Percentiles rank a stretch among this genome's conserved stretches.
These are phyloP conservation scores for Thymelicus sylvestris DNA, from an alignment of 2,888 invertebrate species.

Conservation along the genomic window DNA sequence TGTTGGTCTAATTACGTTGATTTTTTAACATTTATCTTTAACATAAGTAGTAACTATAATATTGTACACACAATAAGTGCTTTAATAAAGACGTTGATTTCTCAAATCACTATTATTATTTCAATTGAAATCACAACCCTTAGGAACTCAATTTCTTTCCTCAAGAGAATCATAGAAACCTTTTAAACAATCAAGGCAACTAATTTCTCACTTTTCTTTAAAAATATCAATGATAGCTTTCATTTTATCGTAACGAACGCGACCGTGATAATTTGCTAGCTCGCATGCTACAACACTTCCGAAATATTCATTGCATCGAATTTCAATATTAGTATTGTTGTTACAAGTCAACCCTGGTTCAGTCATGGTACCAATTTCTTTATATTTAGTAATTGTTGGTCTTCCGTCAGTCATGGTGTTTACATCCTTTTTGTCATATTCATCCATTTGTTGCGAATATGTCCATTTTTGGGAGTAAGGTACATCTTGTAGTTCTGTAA, in stretches of 20 bases:
- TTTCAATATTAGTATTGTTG: constrained; percentile 21
- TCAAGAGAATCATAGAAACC: constrained; percentile 14
- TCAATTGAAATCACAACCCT: constrained; percentile 9
- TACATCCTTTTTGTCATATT: constrained; percentile 13
- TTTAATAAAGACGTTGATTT: constrained; percentile 10
- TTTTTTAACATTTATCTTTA: constrained; percentile 3
- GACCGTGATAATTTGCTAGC: constrained; percentile 21
- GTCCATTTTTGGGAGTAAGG: constrained; percentile 13
- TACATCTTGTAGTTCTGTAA: constrained; percentile 13
- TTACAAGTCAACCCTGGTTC: constrained; percentile 16
- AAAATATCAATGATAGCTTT: constrained; percentile 11
- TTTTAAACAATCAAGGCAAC: constrained; percentile 5
- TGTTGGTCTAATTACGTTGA: constrained; percentile 8
- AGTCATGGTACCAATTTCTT: constrained; percentile 20
- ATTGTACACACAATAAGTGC: constrained; percentile 4
- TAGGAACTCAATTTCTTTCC: background rate
- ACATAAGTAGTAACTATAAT: constrained; percentile 4
- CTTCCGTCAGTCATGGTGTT: constrained; percentile 12
- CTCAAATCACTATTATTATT: constrained; percentile 14
- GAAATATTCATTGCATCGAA: constrained; percentile 23
- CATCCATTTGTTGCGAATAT: constrained; percentile 13
- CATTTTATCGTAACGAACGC: constrained; percentile 13
- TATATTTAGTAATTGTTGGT: constrained; percentile 12
- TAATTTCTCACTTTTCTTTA: constrained; percentile 1
- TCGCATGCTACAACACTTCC: constrained; percentile 22